Conservation (phyloP, 2,113 vertebrate genomes). For the Cervus canadensis region DNA sequence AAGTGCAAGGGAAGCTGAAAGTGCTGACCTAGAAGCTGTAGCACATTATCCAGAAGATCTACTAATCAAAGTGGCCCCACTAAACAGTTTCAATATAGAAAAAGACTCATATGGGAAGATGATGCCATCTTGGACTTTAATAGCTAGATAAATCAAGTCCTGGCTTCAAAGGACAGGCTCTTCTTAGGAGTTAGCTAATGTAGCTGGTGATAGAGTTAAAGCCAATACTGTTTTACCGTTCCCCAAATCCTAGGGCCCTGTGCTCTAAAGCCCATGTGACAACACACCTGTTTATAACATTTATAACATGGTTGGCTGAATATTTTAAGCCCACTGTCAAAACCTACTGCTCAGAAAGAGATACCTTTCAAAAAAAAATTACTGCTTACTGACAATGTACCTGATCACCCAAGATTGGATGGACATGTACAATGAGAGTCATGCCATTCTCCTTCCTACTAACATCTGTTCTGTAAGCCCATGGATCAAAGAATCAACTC, state of each 20-base stretch:
- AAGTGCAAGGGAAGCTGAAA: not conserved
- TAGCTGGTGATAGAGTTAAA: not conserved
- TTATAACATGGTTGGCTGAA: not conserved
- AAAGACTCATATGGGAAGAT: not conserved
- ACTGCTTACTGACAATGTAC: not conserved
- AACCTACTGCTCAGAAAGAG: not conserved
- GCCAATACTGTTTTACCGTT: not conserved
- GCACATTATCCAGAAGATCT: not conserved
- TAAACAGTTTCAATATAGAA: not conserved
- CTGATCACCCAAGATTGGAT: not conserved
- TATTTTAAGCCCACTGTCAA: not conserved
- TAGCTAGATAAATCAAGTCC: not conserved
- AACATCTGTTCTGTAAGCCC: not conserved
- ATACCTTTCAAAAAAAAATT: not conserved
- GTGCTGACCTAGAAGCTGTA: not conserved
- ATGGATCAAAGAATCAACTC: not conserved
- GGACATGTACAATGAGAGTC: not conserved
- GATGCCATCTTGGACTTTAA: not conserved
- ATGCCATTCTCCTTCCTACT: not conserved
- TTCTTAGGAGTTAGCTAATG: not conserved
- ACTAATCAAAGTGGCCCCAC: not conserved
- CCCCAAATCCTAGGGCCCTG: not conserved
- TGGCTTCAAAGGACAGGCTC: not conserved
- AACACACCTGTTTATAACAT: not conserved
- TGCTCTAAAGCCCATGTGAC: not conserved